Percentiles rank a stretch among this genome's conserved stretches.
Conservation (phyloP, 2,113 vertebrate genomes). For the Myrmecobius fasciatus region DNA sequence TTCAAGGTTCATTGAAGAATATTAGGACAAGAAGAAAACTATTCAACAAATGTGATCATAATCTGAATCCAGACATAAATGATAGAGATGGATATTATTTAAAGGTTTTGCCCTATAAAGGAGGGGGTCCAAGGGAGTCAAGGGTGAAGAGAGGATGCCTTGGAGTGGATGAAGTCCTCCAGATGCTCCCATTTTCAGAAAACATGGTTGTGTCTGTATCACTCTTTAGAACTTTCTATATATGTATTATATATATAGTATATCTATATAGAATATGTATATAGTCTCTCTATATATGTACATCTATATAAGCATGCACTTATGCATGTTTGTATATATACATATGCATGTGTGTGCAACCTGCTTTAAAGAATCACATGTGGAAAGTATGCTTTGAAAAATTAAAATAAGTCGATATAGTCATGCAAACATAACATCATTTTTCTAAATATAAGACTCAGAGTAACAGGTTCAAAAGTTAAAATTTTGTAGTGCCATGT, state of each 20-base stretch:
- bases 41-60: background rate
- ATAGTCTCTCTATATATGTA: too few relatives aligned
- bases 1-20: background rate
- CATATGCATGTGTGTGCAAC: too few relatives aligned
- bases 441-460: background rate
- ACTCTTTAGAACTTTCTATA: background rate
- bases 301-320: background rate
- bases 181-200: background rate
- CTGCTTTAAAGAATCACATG: background rate
- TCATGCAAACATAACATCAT: background rate
- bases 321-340: background rate
- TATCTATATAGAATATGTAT: too few relatives aligned
- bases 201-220: background rate
- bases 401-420: background rate
- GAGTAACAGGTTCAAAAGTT: background rate
- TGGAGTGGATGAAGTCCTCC: background rate
- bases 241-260: too few relatives aligned
- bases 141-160: background rate
- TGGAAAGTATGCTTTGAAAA: background rate
- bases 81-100: background rate
- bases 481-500: background rate
- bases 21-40: background rate
- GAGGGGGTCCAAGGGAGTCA: background rate
- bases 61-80: background rate
- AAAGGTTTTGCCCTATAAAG: background rate